Evolutionary conservation across 2,797 vertebrate genomes (phyloP).

Genomic region (Avahi laniger): DNA sequence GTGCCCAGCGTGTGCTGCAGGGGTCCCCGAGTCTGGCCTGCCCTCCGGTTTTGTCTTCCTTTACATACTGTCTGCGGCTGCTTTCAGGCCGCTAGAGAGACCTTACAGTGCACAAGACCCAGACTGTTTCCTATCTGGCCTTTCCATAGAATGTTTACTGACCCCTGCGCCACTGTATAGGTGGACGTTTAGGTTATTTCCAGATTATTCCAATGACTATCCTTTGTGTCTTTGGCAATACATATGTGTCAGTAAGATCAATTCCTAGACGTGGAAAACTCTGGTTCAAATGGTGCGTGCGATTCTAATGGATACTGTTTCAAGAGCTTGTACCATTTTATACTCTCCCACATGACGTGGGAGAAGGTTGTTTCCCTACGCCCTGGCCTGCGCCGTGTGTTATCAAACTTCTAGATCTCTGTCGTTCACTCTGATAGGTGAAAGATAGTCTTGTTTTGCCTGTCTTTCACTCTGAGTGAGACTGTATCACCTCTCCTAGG

Average conservation of each 20-base stretch:
- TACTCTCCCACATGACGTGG: background rate
- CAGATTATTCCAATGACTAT: background rate
- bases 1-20: background rate
- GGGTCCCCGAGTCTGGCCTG: background rate
- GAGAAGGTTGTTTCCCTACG: background rate
- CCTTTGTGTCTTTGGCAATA: background rate
- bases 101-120: background rate
- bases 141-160: background rate
- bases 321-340: background rate
- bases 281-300: background rate
- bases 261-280: background rate
- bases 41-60: background rate
- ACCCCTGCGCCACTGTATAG: background rate
- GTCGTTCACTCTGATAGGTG: background rate
- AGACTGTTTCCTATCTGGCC: background rate
- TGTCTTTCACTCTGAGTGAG: background rate
- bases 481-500: background rate
- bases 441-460: background rate
- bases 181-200: background rate
- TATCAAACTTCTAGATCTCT: background rate
- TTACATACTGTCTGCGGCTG: background rate
- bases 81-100: background rate
- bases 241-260: background rate
- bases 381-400: accelerated
- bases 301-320: background rate